Evolutionary conservation across 53 echinoderm and acorn worm species (phyloP).

Genomic region (Temnopleurus reevesii): DNA sequence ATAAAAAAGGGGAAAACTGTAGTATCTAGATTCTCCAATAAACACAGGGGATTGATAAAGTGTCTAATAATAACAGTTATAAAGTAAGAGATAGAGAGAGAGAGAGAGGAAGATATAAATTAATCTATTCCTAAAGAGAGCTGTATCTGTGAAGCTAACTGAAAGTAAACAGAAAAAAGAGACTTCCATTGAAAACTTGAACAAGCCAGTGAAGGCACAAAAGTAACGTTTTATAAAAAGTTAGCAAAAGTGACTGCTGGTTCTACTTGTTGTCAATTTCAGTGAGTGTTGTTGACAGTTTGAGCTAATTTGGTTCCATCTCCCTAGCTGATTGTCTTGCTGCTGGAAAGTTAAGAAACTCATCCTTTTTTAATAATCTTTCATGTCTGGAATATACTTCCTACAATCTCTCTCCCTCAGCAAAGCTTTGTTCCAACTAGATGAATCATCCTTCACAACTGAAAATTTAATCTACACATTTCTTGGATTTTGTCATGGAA

Average conservation of each 20-base stretch:
- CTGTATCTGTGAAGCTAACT: no score
- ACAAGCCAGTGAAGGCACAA: not conserved
- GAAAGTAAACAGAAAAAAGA: not conserved
- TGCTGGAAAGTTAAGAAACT: not conserved
- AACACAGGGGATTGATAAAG: no score
- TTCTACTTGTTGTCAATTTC: not conserved
- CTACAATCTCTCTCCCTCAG: not conserved
- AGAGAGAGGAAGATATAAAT: no score
- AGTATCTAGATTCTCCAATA: no score
- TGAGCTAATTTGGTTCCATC: not conserved
- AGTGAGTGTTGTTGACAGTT: not conserved
- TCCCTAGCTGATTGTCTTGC: not conserved
- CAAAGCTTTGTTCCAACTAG: slow-evolving; percentile 3
- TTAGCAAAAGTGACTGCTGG: not conserved
- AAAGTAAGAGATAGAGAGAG: not conserved
- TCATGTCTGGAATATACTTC: slow-evolving; percentile 11
- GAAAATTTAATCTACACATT: no score
- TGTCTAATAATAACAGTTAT: no score
- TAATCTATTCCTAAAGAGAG: no score
- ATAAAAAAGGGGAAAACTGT: no score
- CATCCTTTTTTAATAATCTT: not conserved
- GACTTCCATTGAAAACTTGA: not conserved
- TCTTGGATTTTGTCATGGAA: no score
- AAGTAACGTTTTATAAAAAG: not conserved
- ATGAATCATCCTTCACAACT: no score